These are phyloP conservation scores for Drosophila oshimai DNA, from an alignment of 1,140 invertebrate species.

Conservation along the genomic window DNA sequence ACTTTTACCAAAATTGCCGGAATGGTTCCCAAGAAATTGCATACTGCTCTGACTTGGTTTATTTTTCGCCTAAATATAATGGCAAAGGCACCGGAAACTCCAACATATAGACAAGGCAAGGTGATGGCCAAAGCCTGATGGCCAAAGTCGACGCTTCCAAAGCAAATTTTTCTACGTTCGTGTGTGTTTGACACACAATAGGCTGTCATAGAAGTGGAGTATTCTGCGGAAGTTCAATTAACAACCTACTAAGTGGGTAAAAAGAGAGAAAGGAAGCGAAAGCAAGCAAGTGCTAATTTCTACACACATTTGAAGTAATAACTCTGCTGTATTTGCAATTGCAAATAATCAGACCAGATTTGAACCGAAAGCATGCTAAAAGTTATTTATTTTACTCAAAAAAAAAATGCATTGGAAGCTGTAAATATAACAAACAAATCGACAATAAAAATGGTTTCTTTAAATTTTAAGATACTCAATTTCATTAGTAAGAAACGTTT, in stretches of 20 bases:
- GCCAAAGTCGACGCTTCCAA: slow-evolving; percentile 33
- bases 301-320: neutral
- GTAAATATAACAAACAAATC: too few relatives aligned
- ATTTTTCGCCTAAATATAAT: slow-evolving; percentile 14
- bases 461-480: too few relatives aligned
- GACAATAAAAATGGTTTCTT: neutral
- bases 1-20: neutral
- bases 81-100: slow-evolving; percentile 38
- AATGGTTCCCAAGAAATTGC: neutral
- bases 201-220: slow-evolving; percentile 21
- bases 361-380: too few relatives aligned
- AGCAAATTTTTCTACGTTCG: neutral
- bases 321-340: neutral
- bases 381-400: neutral
- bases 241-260: slow-evolving; percentile 20
- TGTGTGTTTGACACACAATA: slow-evolving; percentile 26
- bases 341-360: too few relatives aligned
- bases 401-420: too few relatives aligned
- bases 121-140: slow-evolving; percentile 58
- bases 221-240: slow-evolving; percentile 64
- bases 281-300: neutral
- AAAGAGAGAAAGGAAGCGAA: slow-evolving; percentile 1
- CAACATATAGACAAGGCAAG: slow-evolving; percentile 34
- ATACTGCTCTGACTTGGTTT: slow-evolving; percentile 1
- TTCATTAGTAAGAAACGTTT: too few relatives aligned